Evolutionary conservation across 2,888 invertebrate genomes (phyloP).

Genomic region (Ceriagrion tenellum): DNA sequence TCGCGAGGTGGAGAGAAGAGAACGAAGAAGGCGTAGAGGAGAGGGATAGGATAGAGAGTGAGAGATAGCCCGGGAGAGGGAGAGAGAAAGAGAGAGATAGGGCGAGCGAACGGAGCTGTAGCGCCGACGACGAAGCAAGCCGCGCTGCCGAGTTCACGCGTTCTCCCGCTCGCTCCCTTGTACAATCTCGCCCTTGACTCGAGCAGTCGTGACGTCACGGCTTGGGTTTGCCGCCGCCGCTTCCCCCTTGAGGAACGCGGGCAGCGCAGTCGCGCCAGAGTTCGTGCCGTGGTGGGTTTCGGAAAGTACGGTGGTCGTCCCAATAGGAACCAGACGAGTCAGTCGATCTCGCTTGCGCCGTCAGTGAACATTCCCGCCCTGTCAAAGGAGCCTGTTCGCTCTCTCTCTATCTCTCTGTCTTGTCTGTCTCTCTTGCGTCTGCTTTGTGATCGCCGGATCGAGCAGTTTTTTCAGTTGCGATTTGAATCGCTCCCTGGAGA

Average conservation of each 20-base stretch:
- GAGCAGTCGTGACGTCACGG: constrained; percentile 69
- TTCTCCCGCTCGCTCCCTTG: constrained; percentile 3
- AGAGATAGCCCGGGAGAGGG: constrained; percentile 1
- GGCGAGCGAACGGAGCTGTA: not conserved
- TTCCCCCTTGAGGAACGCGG: constrained; percentile 57
- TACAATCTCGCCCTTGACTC: constrained; percentile 65
- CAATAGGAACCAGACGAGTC: constrained; percentile 58
- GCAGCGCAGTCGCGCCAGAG: constrained; percentile 67
- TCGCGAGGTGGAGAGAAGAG: not conserved
- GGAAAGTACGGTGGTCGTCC: constrained; percentile 60
- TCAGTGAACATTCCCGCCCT: constrained; percentile 63
- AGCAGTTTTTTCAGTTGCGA: not conserved
- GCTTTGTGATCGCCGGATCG: not conserved
- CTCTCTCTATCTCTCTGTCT: too few species aligned
- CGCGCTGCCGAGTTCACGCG: constrained; percentile 46
- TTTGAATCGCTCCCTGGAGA: not conserved
- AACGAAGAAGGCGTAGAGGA: too few species aligned
- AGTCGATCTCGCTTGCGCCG: constrained; percentile 61
- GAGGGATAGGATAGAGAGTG: constrained; percentile 17
- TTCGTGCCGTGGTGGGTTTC: constrained; percentile 66
- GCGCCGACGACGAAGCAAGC: too few species aligned
- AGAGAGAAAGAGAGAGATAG: not conserved
- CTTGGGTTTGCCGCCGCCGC: constrained; percentile 65
- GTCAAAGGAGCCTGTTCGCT: not conserved
- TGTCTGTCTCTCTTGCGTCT: not conserved